Percentiles rank a stretch among this genome's conserved stretches.
Conservation (phyloP, 2,888 invertebrate species). For the Tenthredo livida region DNA sequence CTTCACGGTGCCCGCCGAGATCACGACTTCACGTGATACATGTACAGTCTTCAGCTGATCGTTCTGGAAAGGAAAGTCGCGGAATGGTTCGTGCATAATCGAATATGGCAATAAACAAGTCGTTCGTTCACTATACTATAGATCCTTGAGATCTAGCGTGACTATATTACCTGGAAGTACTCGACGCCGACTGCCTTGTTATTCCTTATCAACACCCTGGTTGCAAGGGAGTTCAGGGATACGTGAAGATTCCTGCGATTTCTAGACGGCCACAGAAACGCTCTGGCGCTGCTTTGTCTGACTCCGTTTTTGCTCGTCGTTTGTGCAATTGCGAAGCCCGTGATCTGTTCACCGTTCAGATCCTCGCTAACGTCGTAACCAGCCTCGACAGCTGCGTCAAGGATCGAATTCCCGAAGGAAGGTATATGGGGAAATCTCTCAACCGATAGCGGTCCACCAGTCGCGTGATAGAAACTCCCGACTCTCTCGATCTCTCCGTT, state of each 20-base stretch:
- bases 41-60: background rate
- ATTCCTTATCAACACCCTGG: background rate
- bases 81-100: background rate
- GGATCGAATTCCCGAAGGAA: background rate
- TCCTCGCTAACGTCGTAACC: background rate
- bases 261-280: background rate
- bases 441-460: background rate
- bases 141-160: conserved; percentile 76
- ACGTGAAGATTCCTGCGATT: conserved; percentile 70
- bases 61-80: background rate
- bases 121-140: background rate
- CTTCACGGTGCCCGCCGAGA: background rate
- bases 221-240: background rate
- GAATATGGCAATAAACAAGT: background rate
- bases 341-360: background rate
- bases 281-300: background rate
- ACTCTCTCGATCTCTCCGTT: conserved; percentile 83
- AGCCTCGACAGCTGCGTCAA: conserved; percentile 76
- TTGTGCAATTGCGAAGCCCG: background rate
- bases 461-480: conserved; percentile 71
- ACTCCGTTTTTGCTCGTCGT: background rate
- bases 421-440: background rate
- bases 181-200: background rate
- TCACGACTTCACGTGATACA: background rate
- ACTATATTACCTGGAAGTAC: conserved; percentile 63